Percentiles rank a stretch among this genome's conserved stretches.
Evolutionary conservation across 2,797 vertebrate species (phyloP).

Genomic region (Hyperoplus lanceolatus): DNA sequence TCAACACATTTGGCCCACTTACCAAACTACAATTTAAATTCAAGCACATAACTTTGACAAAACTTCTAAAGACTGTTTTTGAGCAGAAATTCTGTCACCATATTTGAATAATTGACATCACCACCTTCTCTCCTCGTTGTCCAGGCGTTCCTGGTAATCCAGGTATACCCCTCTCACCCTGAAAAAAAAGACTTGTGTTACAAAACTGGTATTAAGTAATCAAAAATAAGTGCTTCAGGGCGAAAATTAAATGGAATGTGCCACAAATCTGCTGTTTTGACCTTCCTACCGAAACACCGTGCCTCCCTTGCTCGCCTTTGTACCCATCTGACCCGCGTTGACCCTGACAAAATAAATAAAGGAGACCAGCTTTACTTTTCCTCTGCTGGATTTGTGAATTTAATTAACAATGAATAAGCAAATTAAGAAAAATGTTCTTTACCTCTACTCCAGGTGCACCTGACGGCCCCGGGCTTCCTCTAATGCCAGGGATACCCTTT

Average conservation of each 20-base stretch:
- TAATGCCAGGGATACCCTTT: constrained; percentile 90
- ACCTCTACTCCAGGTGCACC: constrained; percentile 91
- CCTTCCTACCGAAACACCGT: constrained; percentile 90
- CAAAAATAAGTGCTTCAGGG: background rate
- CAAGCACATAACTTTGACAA: background rate
- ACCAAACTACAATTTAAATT: background rate
- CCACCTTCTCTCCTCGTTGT: constrained; percentile 92
- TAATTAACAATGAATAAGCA: background rate
- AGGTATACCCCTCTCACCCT: constrained; percentile 93
- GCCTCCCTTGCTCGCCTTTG: constrained; percentile 91
- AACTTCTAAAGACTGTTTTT: background rate
- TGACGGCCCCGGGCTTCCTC: constrained; percentile 89
- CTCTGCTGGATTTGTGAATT: background rate
- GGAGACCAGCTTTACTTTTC: constrained; percentile 13
- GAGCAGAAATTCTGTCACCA: background rate
- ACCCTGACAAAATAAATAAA: constrained; percentile 85
- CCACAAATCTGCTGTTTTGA: constrained; percentile 52
- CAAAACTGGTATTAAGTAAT: background rate
- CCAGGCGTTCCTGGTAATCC: constrained; percentile 92
- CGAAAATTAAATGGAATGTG: background rate
- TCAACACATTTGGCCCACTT: background rate
- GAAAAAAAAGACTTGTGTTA: constrained; percentile 55
- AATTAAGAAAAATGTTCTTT: constrained; percentile 41
- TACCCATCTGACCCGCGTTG: constrained; percentile 88
- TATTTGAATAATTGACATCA: constrained; percentile 30